Evolutionary conservation across 2,888 invertebrate genomes (phyloP).

Genomic region (Trichogramma dendrolimi): DNA sequence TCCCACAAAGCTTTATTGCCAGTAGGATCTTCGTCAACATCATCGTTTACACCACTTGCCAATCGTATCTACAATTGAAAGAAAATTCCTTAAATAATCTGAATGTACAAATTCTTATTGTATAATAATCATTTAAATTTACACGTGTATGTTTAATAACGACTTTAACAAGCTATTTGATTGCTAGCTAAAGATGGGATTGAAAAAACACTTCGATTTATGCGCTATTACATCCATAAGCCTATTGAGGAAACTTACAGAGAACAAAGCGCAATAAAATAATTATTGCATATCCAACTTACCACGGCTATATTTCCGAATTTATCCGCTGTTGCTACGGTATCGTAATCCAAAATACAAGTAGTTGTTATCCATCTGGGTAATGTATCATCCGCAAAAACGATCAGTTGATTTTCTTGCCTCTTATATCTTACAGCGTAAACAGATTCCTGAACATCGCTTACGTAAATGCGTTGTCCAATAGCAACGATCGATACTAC

Average conservation of each 20-base stretch:
- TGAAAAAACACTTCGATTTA: slow-evolving; percentile 2
- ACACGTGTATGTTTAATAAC: no score
- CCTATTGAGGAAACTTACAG: neutral
- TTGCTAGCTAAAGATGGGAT: no score
- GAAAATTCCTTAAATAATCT: neutral
- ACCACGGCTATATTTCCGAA: slow-evolving; percentile 94
- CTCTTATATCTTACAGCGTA: slow-evolving; percentile 93
- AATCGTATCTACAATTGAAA: slow-evolving; percentile 59
- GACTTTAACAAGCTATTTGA: no score
- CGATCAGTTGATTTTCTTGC: slow-evolving; percentile 93
- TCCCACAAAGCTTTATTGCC: slow-evolving; percentile 98
- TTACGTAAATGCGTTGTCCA: slow-evolving; percentile 90
- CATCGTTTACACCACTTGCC: slow-evolving; percentile 89
- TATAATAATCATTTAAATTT: slow-evolving; percentile 1
- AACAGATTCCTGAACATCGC: slow-evolving; percentile 95
- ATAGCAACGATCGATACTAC: slow-evolving; percentile 91
- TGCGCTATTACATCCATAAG: slow-evolving; percentile 4
- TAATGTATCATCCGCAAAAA: slow-evolving; percentile 97
- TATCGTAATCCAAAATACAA: slow-evolving; percentile 90
- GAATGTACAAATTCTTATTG: slow-evolving; percentile 2
- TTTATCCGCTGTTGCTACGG: slow-evolving; percentile 94
- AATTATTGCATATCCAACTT: slow-evolving; percentile 40
- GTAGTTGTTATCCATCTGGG: slow-evolving; percentile 94
- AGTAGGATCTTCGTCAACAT: slow-evolving; percentile 98
- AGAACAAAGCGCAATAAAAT: slow-evolving; percentile 10